Evolutionary conservation across 2,888 invertebrate species (phyloP), one percentile per base, ranked within the genome.

Genomic region (Hypolimnas misippus): DNA sequence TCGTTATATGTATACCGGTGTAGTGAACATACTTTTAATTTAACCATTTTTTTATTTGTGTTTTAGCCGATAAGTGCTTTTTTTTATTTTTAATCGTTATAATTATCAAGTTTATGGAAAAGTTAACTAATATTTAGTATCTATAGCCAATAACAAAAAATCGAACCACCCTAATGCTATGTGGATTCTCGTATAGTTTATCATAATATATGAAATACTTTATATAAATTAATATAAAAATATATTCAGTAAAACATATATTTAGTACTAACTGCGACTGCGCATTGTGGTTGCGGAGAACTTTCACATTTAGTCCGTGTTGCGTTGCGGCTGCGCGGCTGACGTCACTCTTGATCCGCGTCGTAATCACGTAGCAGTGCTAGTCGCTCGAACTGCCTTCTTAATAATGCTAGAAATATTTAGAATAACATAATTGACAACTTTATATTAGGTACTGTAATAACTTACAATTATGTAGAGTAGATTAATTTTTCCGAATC

Each of bases 241-340:
- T 10, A 38, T 65, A 61, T 69, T 67, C 57, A 69, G 70, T 75
- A 70, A 78, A 81, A 81, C 79, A 81, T 84, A 79, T 81, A 76
- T 77, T 85, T 84, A 82, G 80, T 84, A 88, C 83, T 84, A 86
- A 84, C 75, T 81, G 76, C 73, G 80, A 76, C 76, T 79, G 82
- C 75, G 76, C 74, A 78, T 72, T 70, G 71, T 68, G 67, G 79
- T 81, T 79, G 79, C 78, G 69, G 76, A 79, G 85, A 89, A 91
- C 91, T 91, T 91, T 91, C 91, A 91, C 91, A 90, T 90, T 89
- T 84, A 83, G 81, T 85, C 76, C 74, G 80, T 79, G 83, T 86
- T 86, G 86, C 84, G 87, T 79, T 83, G 82, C 79, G 78, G 74
- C 78, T 74, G 79, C 78, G 81, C 75, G 69, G 71, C 70, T 87